These are phyloP conservation scores for Gopherus evgoodei DNA, from an alignment of 2,113 vertebrate genomes.

Conservation along the genomic window DNA sequence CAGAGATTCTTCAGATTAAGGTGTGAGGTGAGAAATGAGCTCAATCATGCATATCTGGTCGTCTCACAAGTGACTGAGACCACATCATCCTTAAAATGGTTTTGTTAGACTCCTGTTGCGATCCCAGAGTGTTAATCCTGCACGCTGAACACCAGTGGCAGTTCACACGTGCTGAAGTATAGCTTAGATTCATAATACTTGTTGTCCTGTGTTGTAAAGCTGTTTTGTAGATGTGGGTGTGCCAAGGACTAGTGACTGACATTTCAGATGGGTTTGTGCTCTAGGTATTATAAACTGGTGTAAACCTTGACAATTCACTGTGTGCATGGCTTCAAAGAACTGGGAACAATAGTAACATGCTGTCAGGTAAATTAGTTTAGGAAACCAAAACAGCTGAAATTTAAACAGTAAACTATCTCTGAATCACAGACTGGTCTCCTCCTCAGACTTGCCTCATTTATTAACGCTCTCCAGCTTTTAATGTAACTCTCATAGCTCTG, in stretches of 20 bases:
- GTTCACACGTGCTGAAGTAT: conserved; percentile 56
- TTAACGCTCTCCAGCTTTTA: background rate
- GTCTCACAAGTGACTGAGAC: background rate
- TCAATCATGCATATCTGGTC: background rate
- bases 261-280: conserved; percentile 51
- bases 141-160: conserved; percentile 60
- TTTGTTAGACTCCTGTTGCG: conserved; percentile 38
- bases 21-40: background rate
- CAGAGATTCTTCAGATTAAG: background rate
- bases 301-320: conserved; percentile 33
- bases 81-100: background rate
- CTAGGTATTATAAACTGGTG: conserved; percentile 13
- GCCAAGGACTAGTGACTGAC: conserved; percentile 31
- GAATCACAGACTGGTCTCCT: background rate
- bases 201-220: conserved; percentile 55
- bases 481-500: background rate
- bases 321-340: background rate
- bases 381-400: background rate
- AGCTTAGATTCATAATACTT: conserved; percentile 66
- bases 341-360: background rate
- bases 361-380: background rate
- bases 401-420: background rate
- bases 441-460: no score
- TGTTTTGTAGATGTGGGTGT: conserved; percentile 39
- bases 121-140: conserved; percentile 83